These are phyloP conservation scores for Phylloscopus trochilus DNA, from an alignment of 2,113 vertebrate species.

Conservation along the genomic window DNA sequence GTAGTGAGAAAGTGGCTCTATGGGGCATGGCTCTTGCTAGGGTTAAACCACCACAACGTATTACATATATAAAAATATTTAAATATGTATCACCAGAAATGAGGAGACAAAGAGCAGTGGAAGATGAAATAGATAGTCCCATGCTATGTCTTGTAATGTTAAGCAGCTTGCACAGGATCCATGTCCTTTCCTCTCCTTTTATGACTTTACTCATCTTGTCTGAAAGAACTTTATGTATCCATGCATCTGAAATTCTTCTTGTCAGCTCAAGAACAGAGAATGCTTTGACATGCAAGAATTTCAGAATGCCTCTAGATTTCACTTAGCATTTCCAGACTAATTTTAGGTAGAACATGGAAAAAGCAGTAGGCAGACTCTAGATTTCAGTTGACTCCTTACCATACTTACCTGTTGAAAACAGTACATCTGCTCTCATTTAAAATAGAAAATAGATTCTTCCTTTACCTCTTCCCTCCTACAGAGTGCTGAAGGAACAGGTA, in stretches of 20 bases:
- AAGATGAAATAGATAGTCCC: neutral
- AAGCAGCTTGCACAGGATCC: neutral
- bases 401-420: neutral
- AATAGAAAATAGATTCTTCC: neutral
- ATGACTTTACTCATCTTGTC: neutral
- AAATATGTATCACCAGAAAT: neutral
- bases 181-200: neutral
- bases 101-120: neutral
- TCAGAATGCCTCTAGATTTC: neutral
- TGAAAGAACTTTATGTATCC: neutral
- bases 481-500: neutral
- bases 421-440: neutral
- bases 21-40: neutral
- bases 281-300: neutral
- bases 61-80: neutral
- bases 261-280: neutral
- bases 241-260: neutral
- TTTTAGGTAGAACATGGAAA: neutral
- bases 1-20: fast-evolving
- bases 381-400: neutral
- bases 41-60: neutral
- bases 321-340: neutral
- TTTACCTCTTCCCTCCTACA: neutral
- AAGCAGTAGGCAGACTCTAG: neutral
- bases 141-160: neutral